A percentile compares a stretch with the other conserved stretches of the same genome.
Evolutionary conservation across 1,140 invertebrate genomes (phyloP).

Genomic region (Drusus annulatus): DNA sequence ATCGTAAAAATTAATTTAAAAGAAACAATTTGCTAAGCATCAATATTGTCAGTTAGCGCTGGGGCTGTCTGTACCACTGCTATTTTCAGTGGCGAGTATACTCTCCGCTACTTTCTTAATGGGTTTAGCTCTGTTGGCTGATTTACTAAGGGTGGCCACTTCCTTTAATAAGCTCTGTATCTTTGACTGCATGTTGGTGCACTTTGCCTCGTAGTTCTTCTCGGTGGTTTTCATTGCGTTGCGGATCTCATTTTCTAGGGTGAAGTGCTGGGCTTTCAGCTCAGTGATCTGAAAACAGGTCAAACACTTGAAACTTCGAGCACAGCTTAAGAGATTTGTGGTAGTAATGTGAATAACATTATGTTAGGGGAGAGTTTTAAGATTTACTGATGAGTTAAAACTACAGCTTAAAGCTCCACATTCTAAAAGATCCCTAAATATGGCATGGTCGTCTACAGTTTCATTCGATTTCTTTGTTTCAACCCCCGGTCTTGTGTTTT

Average conservation of each 20-base stretch:
- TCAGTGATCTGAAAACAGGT: constrained; percentile 84
- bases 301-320: no score
- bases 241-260: constrained; percentile 87
- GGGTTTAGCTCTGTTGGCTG: constrained; percentile 78
- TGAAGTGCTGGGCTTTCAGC: constrained; percentile 92
- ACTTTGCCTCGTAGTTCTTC: constrained; percentile 86
- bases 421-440: no score
- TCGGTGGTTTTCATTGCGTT: constrained; percentile 87
- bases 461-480: no score
- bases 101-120: constrained; percentile 64
- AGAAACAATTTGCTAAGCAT: constrained; percentile 35
- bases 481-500: no score
- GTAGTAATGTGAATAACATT: no score
- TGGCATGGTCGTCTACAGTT: no score
- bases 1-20: constrained; percentile 24
- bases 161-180: constrained; percentile 86
- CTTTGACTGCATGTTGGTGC: constrained; percentile 84
- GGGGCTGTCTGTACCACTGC: constrained; percentile 84
- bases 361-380: no score
- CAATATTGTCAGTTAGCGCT: constrained; percentile 67
- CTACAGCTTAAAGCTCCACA: no score
- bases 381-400: no score
- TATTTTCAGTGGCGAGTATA: constrained; percentile 75
- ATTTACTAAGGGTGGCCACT: constrained; percentile 87
- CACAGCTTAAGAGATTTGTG: no score